These are phyloP conservation scores for Crypturellus undulatus DNA, from an alignment of 2,113 vertebrate genomes.

Conservation along the genomic window DNA sequence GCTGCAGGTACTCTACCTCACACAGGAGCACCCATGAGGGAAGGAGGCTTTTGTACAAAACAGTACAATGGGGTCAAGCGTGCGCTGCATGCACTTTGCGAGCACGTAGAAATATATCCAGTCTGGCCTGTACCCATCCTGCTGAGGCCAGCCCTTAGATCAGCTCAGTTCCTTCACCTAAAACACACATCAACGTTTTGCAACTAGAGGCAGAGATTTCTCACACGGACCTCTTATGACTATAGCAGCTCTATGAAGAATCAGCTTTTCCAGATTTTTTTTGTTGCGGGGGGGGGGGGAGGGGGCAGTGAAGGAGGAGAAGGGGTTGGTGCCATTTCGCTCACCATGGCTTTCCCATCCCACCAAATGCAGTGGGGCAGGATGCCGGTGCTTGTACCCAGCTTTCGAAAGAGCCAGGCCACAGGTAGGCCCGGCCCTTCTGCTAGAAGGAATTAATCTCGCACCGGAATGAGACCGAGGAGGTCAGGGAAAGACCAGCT, in stretches of 20 bases:
- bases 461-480: slow-evolving; percentile 63
- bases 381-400: slow-evolving; percentile 31
- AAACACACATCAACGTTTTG: rapidly evolving
- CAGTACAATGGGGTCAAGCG: rapidly evolving
- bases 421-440: slow-evolving; percentile 18
- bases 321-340: too few relatives aligned
- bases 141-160: neutral
- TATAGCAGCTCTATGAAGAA: neutral
- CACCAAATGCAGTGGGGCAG: neutral
- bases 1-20: neutral
- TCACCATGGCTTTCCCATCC: neutral
- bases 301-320: too few relatives aligned
- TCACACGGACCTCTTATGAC: rapidly evolving
- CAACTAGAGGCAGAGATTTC: neutral
- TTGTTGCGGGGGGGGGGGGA: too few relatives aligned
- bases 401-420: slow-evolving; percentile 57
- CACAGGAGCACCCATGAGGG: rapidly evolving
- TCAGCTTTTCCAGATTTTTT: too few relatives aligned
- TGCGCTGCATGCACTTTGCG: rapidly evolving
- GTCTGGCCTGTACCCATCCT: rapidly evolving
- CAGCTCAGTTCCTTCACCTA: neutral
- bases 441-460: slow-evolving; percentile 64
- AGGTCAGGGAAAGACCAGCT: slow-evolving; percentile 55
- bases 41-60: rapidly evolving
- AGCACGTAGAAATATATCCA: rapidly evolving